Evolutionary conservation across 2,797 vertebrate species (phyloP), one percentile per base, ranked within the genome.

Genomic region (Rallus crepitans): DNA sequence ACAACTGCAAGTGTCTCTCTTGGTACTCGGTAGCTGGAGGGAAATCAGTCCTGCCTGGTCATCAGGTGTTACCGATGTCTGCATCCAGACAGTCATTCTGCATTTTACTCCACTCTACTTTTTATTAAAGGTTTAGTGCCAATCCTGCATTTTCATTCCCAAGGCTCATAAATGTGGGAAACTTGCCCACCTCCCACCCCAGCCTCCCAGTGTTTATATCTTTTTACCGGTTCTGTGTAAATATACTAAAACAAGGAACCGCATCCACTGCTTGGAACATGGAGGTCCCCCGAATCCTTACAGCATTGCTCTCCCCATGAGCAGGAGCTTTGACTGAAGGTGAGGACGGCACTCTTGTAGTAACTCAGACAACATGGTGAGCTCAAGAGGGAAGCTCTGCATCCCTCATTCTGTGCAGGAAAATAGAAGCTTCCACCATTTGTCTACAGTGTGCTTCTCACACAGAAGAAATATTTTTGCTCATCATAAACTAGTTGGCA

Each of bases 271-370:
- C n/a, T 73, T 78, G 52, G 21, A 84, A 53, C 20, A 17, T 0
- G 3, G 57, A 61, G n/a, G 25, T 61, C 27, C 7, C 59, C 28
- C 55, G 30, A 65, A 30, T 82, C 35, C n/a, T 72, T 0, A 0
- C 56, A 40, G 19, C 25, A 5, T 45, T 75, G 16, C 17, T 56
- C 2, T 61, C 11, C 1, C 20, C 33, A 2, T 30, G 37, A 20
- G 20, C 23, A 31, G 47, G 24, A 89, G 55, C 52, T 53, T 24
- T 56, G 39, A 33, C 24, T 42, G 35, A 84, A 37, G 25, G 5
- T 53, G 11, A 60, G n/a, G 50, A 24, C 12, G 21, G n/a, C 0
- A 0, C 18, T n/a, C 35, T 87, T 7, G 1, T 59, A 24, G 17
- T 61, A n/a, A 25, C 40, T 52, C 4, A 1, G 35, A 25, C 20